Conservation (phyloP, 2,113 vertebrate genomes). For the Campylomormyrus numenius region DNA sequence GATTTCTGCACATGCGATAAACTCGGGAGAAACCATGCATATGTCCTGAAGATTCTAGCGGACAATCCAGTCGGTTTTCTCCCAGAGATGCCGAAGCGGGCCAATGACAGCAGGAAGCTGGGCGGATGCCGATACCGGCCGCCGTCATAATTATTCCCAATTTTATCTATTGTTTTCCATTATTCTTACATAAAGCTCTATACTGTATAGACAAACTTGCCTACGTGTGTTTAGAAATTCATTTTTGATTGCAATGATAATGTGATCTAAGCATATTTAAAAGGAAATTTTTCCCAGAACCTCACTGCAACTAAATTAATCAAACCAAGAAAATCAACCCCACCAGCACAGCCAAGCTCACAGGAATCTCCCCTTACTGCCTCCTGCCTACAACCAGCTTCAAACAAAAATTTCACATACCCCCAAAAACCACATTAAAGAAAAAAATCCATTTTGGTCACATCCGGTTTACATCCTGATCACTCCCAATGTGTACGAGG, state of each 20-base stretch:
- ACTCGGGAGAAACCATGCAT: too few species aligned
- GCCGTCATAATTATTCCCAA: neutral
- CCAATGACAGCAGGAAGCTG: too few species aligned
- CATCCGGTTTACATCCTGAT: neutral
- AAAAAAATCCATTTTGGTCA: neutral
- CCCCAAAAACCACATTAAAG: neutral
- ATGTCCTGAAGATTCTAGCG: too few species aligned
- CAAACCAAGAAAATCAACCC: neutral
- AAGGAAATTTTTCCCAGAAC: neutral
- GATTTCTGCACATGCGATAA: too few species aligned
- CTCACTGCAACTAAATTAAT: neutral
- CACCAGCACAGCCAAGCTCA: neutral
- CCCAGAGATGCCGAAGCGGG: neutral
- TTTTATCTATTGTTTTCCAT: neutral
- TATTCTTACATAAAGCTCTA: neutral
- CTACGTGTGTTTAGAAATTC: neutral
- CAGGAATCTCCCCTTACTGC: neutral
- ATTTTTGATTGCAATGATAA: too few species aligned
- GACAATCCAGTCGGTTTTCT: too few species aligned
- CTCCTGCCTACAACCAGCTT: neutral
- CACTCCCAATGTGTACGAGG: neutral
- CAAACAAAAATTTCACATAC: neutral
- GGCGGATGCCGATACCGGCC: too few species aligned
- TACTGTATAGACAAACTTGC: neutral
- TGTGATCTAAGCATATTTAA: too few species aligned